Conservation (phyloP, 2,888 invertebrate genomes). For the Drosophila buzzatii region DNA sequence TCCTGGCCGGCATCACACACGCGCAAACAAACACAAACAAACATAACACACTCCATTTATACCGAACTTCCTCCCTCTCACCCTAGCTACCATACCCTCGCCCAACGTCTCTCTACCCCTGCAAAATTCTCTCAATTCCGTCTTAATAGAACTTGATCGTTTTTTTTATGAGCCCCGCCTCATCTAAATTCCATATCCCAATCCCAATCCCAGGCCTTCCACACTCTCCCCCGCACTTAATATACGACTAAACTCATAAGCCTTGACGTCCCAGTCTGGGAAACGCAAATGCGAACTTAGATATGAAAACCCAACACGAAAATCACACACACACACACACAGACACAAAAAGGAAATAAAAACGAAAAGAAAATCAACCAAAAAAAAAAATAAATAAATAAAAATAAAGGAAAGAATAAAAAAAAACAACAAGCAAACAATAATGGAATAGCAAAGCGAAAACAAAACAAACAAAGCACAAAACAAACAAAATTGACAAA, state of each 20-base stretch:
- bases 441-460: background rate
- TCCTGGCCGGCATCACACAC: background rate
- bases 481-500: conserved; percentile 20
- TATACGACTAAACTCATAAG: background rate
- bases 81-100: background rate
- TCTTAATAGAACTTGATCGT: background rate
- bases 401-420: no score
- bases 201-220: background rate
- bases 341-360: background rate
- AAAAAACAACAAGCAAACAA: background rate
- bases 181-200: background rate
- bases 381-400: background rate
- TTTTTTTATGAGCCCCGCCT: background rate
- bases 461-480: conserved; percentile 5
- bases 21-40: background rate
- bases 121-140: background rate
- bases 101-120: background rate
- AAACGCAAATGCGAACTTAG: conserved; percentile 13
- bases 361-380: background rate
- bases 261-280: conserved; percentile 3
- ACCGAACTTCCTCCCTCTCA: background rate
- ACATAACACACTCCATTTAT: background rate
- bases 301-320: background rate
- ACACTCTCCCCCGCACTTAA: background rate
- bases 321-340: background rate